phyloP scores from a whole-genome alignment of 2,888 invertebrate genomes.

The Cheilosia variabilis region DNA sequence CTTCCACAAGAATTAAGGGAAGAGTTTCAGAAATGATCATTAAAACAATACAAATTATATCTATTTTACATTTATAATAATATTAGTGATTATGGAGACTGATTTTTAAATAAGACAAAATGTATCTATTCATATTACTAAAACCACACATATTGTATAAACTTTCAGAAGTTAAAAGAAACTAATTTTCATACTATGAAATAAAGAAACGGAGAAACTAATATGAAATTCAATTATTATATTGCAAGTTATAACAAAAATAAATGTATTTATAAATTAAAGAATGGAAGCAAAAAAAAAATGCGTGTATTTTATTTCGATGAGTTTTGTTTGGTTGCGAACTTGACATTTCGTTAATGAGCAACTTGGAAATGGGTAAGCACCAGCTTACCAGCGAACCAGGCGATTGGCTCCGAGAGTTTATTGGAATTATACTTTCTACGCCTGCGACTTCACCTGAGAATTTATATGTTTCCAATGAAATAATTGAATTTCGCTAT shows the following conservation, averaged over 20 bases:
- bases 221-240: conserved; percentile 67
- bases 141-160: conserved; percentile 65
- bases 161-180: conserved; percentile 59
- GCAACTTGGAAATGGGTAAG: not conserved
- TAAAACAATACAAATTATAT: conserved; percentile 65
- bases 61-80: conserved; percentile 72
- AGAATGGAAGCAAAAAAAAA: conserved; percentile 42
- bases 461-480: no score
- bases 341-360: not conserved
- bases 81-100: conserved; percentile 73
- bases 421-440: no score
- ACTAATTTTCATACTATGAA: conserved; percentile 63
- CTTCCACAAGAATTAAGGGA: conserved; percentile 9
- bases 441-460: no score
- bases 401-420: no score
- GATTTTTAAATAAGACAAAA: conserved; percentile 73
- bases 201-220: conserved; percentile 52
- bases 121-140: conserved; percentile 71
- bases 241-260: conserved; percentile 62
- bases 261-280: conserved; percentile 71
- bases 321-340: not conserved
- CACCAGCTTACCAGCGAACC: no score
- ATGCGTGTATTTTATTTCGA: not conserved
- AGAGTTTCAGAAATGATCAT: conserved; percentile 47
- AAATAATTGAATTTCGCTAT: no score